These are phyloP conservation scores for Bacillus rossius DNA, from an alignment of 1,140 invertebrate species.

Conservation along the genomic window DNA sequence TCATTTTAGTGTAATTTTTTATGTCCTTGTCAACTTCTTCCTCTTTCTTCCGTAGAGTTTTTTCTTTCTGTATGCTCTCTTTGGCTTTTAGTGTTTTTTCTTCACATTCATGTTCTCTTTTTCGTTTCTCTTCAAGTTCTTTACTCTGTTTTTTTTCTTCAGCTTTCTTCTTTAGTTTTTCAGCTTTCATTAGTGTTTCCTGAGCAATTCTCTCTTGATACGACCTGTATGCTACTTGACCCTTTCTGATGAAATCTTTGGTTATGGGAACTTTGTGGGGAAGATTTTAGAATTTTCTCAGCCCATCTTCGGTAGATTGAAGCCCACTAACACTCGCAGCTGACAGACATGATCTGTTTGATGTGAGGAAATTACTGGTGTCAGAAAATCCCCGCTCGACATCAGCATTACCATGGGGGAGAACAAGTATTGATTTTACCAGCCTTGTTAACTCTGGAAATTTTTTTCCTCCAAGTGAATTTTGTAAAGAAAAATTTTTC, in stretches of 20 bases:
- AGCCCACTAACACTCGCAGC: slow-evolving; percentile 14
- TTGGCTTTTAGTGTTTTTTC: too few relatives aligned
- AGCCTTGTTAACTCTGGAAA: slow-evolving; percentile 11
- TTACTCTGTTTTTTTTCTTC: too few relatives aligned
- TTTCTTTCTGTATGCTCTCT: too few relatives aligned
- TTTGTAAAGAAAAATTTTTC: slow-evolving; percentile 14
- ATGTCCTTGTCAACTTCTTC: too few relatives aligned
- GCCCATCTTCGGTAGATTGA: slow-evolving; percentile 13
- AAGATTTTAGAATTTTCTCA: slow-evolving; percentile 13
- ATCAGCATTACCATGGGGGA: slow-evolving; percentile 13
- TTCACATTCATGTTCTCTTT: too few relatives aligned
- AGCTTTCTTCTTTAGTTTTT: not conserved
- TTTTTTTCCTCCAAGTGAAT: slow-evolving; percentile 3
- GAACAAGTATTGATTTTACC: slow-evolving; percentile 10
- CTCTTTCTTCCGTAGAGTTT: too few relatives aligned
- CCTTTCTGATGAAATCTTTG: slow-evolving; percentile 7
- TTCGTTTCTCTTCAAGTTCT: too few relatives aligned
- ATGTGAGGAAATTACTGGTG: slow-evolving; percentile 13
- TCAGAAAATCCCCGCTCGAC: slow-evolving; percentile 7
- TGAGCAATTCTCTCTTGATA: slow-evolving; percentile 11
- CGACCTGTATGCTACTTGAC: slow-evolving; percentile 9
- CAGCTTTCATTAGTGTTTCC: slow-evolving; percentile 6
- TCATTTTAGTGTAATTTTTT: too few relatives aligned
- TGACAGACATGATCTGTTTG: slow-evolving; percentile 14
- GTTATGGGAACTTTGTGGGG: slow-evolving; percentile 14